Evolutionary conservation across 2,888 invertebrate genomes (phyloP).

Genomic region (Thereva nobilitata): DNA sequence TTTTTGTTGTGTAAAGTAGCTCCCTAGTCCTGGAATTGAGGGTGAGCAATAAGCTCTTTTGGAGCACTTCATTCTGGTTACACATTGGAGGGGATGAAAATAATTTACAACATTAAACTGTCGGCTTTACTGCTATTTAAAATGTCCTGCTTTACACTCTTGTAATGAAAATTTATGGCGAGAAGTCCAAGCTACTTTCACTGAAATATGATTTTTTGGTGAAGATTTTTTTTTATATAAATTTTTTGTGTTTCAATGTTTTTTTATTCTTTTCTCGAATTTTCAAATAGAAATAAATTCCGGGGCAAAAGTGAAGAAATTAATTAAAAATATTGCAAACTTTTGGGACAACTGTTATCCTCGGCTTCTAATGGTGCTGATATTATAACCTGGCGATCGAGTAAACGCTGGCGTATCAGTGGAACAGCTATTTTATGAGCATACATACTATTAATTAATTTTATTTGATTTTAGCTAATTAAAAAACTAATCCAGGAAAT

Average conservation of each 20-base stretch:
- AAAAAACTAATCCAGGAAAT: too few species aligned
- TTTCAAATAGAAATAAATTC: neutral
- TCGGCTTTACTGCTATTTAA: slow-evolving; percentile 39
- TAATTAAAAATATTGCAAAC: too few species aligned
- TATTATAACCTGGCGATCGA: too few species aligned
- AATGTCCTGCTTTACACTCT: slow-evolving; percentile 35
- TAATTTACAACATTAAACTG: slow-evolving; percentile 42
- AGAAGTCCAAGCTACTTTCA: slow-evolving; percentile 16
- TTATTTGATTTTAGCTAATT: too few species aligned
- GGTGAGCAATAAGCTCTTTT: slow-evolving; percentile 30
- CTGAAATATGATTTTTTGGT: slow-evolving; percentile 23
- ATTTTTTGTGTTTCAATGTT: neutral
- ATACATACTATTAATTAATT: too few species aligned
- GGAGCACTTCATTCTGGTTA: slow-evolving; percentile 21
- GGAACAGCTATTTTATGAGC: too few species aligned
- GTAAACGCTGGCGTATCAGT: too few species aligned
- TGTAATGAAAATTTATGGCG: slow-evolving; percentile 33
- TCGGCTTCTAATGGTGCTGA: too few species aligned
- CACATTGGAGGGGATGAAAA: slow-evolving; percentile 37
- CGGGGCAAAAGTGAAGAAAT: too few species aligned
- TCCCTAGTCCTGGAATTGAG: slow-evolving; percentile 8
- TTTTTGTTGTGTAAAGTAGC: slow-evolving; percentile 3
- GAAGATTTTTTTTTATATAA: slow-evolving; percentile 18
- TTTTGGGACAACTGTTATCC: too few species aligned
- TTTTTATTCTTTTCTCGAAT: neutral